phyloP scores from a whole-genome alignment of 2,797 vertebrate genomes.

The Lutjanus argentimaculatus region DNA sequence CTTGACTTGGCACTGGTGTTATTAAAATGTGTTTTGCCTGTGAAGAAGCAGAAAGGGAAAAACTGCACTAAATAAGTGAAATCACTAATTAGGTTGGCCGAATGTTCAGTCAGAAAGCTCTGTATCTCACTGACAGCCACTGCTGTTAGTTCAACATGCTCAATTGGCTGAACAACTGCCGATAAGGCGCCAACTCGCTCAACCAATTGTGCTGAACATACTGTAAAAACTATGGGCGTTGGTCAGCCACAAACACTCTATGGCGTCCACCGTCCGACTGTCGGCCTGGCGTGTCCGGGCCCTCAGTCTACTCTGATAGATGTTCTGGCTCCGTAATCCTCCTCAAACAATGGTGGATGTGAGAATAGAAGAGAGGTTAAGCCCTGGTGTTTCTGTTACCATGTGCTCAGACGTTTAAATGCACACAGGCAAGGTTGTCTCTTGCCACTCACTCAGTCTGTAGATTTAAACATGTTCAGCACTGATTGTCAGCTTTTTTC shows the following conservation, averaged over 20 bases:
- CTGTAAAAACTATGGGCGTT: slow-evolving; percentile 53
- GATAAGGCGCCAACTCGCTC: slow-evolving; percentile 41
- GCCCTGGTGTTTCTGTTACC: slow-evolving; percentile 51
- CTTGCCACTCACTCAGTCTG: slow-evolving; percentile 11
- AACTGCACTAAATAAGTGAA: not conserved
- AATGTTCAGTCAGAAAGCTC: not conserved
- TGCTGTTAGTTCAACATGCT: slow-evolving; percentile 18
- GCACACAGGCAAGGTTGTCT: slow-evolving; percentile 22
- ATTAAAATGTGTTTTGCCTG: not conserved
- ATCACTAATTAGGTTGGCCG: not conserved
- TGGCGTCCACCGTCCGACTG: slow-evolving; percentile 41
- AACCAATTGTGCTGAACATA: slow-evolving; percentile 60
- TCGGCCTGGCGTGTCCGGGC: slow-evolving; percentile 43
- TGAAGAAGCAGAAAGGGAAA: not conserved
- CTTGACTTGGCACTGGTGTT: not conserved
- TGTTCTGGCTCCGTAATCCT: slow-evolving; percentile 69
- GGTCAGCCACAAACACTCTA: slow-evolving; percentile 43
- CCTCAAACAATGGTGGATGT: slow-evolving; percentile 70
- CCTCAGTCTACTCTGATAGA: slow-evolving; percentile 48
- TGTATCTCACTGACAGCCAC: not conserved
- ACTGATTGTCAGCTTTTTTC: slow-evolving; percentile 3
- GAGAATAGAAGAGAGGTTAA: slow-evolving; percentile 67
- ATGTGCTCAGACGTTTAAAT: slow-evolving; percentile 56
- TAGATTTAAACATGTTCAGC: slow-evolving; percentile 42
- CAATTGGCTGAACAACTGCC: slow-evolving; percentile 48